Conservation (phyloP, 2,888 invertebrate species). For the Caenorhabditis virilis region DNA sequence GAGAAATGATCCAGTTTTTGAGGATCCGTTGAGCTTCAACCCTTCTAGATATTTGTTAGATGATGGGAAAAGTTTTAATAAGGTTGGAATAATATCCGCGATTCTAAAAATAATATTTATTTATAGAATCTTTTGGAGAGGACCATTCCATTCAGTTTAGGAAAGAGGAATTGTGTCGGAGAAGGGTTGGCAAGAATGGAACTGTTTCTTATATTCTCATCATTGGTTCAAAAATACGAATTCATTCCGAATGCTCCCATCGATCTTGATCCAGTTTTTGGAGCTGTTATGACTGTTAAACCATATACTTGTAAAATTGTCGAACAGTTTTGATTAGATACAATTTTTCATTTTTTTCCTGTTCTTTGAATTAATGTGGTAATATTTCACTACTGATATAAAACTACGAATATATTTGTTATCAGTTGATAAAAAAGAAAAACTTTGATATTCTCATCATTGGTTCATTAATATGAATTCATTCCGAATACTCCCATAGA, state of each 20-base stretch:
- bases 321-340: neutral
- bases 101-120: neutral
- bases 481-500: too few relatives aligned
- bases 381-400: too few relatives aligned
- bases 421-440: too few relatives aligned
- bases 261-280: conserved; percentile 26
- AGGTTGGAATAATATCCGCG: conserved; percentile 12
- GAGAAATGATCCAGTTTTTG: conserved; percentile 34
- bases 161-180: conserved; percentile 49
- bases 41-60: conserved; percentile 47
- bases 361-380: too few relatives aligned
- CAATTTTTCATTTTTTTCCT: too few relatives aligned
- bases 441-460: too few relatives aligned
- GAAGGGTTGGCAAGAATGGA: conserved; percentile 52
- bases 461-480: too few relatives aligned
- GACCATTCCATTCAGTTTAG: conserved; percentile 46
- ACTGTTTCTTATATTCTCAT: conserved; percentile 36
- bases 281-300: conserved; percentile 26
- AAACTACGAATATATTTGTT: too few relatives aligned
- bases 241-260: conserved; percentile 10
- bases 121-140: conserved; percentile 42
- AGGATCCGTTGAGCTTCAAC: conserved; percentile 33
- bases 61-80: conserved; percentile 43
- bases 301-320: conserved; percentile 14
- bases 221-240: conserved; percentile 35